Evolutionary conservation across 2,888 invertebrate genomes (phyloP).

Genomic region (Strigamia transsilvanica): DNA sequence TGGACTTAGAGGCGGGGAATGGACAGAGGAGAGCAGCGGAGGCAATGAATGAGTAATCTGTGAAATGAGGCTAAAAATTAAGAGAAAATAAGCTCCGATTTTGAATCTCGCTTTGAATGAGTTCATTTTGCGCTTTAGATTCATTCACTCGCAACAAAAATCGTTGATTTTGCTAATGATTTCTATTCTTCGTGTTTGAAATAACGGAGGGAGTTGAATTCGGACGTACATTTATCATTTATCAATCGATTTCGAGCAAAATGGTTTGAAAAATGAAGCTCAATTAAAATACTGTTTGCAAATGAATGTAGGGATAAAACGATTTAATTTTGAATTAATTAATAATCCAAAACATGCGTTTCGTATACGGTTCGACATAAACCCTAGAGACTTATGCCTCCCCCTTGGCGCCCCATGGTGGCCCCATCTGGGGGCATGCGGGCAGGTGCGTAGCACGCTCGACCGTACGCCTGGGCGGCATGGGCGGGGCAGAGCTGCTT

Average conservation of each 20-base stretch:
- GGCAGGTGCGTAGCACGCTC: constrained; percentile 43
- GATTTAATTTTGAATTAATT: constrained; percentile 39
- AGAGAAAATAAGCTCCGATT: background rate
- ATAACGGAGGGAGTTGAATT: no score
- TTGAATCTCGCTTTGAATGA: background rate
- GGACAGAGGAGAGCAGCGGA: background rate
- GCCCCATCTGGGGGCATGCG: constrained; percentile 36
- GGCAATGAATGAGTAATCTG: constrained; percentile 36
- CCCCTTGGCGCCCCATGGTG: background rate
- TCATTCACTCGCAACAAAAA: no score
- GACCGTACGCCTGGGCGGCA: constrained; percentile 29
- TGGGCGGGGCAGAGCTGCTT: constrained; percentile 37
- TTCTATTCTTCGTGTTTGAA: no score
- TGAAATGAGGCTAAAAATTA: constrained; percentile 29
- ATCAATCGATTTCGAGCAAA: background rate
- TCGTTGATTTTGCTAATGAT: no score
- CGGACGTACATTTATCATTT: background rate
- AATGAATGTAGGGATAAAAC: background rate
- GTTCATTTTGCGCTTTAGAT: background rate
- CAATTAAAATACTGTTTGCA: constrained; percentile 35
- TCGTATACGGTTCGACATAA: background rate
- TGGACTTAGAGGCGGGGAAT: background rate
- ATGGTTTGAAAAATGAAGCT: background rate
- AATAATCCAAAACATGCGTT: constrained; percentile 43
- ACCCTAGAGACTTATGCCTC: constrained; percentile 7